These are phyloP conservation scores for Drosophila barbarae DNA, from an alignment of 2,888 invertebrate species.

Conservation along the genomic window DNA sequence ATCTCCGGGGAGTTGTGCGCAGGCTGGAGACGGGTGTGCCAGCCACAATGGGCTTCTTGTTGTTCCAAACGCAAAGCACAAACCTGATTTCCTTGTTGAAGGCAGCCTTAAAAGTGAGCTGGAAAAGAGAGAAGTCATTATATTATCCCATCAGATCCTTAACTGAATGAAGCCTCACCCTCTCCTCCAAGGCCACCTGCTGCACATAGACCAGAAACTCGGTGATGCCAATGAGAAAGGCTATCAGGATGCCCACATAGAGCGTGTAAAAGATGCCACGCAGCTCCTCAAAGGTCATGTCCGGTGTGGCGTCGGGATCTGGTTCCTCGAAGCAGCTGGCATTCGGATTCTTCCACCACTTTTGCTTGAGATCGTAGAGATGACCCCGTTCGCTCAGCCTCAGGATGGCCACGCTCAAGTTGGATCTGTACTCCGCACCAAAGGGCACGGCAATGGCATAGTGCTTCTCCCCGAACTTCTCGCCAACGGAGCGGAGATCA, in stretches of 20 bases:
- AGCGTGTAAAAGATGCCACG: conserved; percentile 95
- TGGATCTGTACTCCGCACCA: conserved; percentile 86
- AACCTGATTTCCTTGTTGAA: conserved; percentile 67
- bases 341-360: conserved; percentile 92
- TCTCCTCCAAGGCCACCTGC: conserved; percentile 87
- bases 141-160: not conserved
- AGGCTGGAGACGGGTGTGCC: conserved; percentile 62
- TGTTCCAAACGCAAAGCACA: conserved; percentile 73
- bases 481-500: conserved; percentile 88
- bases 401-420: conserved; percentile 93
- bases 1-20: conserved; percentile 59
- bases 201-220: conserved; percentile 92
- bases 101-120: conserved; percentile 64
- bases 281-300: conserved; percentile 83
- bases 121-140: not conserved
- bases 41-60: conserved; percentile 66
- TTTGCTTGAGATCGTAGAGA: conserved; percentile 88
- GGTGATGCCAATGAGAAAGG: conserved; percentile 87
- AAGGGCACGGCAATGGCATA: conserved; percentile 96
- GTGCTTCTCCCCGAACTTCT: conserved; percentile 92
- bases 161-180: conserved; percentile 80
- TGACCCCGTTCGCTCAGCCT: conserved; percentile 93
- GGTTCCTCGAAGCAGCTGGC: conserved; percentile 69
- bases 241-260: conserved; percentile 85
- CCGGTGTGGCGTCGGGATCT: conserved; percentile 54